These are phyloP conservation scores for Drosophila truncata DNA, from an alignment of 1,140 invertebrate species.

Conservation along the genomic window DNA sequence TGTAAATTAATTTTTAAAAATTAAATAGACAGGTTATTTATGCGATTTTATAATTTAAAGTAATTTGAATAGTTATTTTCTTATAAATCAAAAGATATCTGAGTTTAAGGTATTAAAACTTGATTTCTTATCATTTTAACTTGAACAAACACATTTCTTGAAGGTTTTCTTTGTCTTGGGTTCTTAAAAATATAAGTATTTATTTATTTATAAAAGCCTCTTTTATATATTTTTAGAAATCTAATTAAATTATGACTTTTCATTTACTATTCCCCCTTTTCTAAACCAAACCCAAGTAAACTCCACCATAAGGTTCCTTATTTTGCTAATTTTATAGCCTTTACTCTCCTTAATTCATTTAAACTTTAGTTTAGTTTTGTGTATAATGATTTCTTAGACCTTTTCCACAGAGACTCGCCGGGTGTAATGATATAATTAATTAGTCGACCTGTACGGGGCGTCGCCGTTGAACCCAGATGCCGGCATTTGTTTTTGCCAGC, in stretches of 20 bases:
- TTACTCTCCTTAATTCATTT: not conserved
- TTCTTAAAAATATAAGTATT: not conserved
- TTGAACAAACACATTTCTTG: not conserved
- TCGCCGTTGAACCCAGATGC: constrained; percentile 8
- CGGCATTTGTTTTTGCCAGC: constrained; percentile 55
- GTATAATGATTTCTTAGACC: constrained; percentile 29
- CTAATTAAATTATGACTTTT: not conserved
- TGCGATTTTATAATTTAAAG: not conserved
- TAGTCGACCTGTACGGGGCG: constrained; percentile 22
- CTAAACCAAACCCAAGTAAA: not conserved
- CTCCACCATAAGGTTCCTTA: not conserved
- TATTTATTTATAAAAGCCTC: not conserved
- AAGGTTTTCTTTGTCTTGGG: not conserved
- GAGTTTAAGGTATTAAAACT: not conserved
- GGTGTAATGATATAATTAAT: constrained; percentile 61
- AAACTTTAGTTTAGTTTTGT: constrained; percentile 1
- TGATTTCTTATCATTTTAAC: not conserved
- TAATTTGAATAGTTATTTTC: not conserved
- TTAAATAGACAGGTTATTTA: not conserved
- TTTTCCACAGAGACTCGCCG: not conserved
- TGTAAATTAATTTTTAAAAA: too few relatives aligned
- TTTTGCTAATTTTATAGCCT: constrained; percentile 33
- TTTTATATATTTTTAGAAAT: not conserved
- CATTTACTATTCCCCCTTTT: not conserved
- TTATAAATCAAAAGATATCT: not conserved